Evolutionary conservation across 1,140 invertebrate genomes (phyloP).

Genomic region (Tetragonula clypearis): DNA sequence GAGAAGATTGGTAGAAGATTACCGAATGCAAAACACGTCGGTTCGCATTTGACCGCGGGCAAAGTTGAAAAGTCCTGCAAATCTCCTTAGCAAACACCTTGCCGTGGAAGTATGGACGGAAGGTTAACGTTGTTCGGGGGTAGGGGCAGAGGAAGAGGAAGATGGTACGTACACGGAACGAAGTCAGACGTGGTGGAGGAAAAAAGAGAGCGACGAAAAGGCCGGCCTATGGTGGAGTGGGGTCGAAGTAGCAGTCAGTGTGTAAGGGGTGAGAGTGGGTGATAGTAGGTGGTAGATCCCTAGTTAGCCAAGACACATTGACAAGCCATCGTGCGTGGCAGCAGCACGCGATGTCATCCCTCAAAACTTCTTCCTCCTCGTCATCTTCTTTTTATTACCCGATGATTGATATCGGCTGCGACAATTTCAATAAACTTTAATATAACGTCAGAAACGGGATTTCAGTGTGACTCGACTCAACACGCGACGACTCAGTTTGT

Average conservation of each 20-base stretch:
- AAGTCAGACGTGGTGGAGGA: constrained; percentile 9
- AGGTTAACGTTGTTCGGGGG: constrained; percentile 6
- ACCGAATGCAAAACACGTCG: background rate
- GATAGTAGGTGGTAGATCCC: constrained; percentile 76
- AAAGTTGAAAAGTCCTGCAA: background rate
- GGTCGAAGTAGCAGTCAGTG: constrained; percentile 66
- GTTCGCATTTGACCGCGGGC: background rate
- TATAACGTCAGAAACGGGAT: background rate
- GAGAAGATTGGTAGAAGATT: too few relatives aligned
- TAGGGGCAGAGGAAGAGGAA: constrained; percentile 46
- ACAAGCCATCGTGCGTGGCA: constrained; percentile 75
- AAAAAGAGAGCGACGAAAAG: constrained; percentile 58
- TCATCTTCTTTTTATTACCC: background rate
- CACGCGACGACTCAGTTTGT: background rate
- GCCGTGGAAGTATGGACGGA: constrained; percentile 2
- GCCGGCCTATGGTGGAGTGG: constrained; percentile 66
- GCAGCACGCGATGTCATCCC: constrained; percentile 55
- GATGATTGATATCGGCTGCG: background rate
- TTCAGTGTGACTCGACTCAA: background rate
- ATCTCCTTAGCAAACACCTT: constrained; percentile 7
- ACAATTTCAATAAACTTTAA: background rate
- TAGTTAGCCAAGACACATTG: constrained; percentile 79
- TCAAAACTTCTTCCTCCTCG: constrained; percentile 21
- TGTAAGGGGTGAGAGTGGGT: constrained; percentile 75
- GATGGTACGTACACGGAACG: constrained; percentile 16